Evolutionary conservation across 2,797 vertebrate genomes (phyloP).

Genomic region (Eulemur albifrons): DNA sequence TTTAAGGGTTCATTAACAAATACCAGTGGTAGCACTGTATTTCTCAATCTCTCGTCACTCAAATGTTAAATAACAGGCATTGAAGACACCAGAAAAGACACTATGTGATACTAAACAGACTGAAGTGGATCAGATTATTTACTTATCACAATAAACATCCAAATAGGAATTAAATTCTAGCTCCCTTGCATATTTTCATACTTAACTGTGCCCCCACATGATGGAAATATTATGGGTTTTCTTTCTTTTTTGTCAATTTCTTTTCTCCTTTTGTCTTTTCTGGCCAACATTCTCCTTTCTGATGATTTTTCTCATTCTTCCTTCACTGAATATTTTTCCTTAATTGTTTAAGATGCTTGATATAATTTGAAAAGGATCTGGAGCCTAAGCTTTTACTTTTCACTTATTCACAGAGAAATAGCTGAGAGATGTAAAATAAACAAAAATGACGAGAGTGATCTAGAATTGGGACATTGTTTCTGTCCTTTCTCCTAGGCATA

Average conservation of each 20-base stretch:
- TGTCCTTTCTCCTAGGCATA: neutral
- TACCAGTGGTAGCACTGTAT: slow-evolving; percentile 30
- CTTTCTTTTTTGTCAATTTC: neutral
- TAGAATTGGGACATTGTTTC: neutral
- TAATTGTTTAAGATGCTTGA: neutral
- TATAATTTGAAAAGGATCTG: neutral
- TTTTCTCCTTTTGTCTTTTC: neutral
- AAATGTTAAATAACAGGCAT: slow-evolving; percentile 33
- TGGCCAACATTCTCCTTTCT: neutral
- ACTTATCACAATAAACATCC: neutral
- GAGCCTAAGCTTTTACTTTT: neutral
- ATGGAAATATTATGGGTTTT: neutral
- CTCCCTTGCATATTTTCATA: neutral
- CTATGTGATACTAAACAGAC: neutral
- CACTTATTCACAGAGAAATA: neutral
- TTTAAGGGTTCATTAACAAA: slow-evolving; percentile 76
- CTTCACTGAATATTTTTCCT: neutral
- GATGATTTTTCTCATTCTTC: neutral
- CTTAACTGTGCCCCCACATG: neutral
- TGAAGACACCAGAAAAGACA: slow-evolving; percentile 18
- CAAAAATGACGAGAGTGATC: neutral
- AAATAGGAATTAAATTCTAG: neutral
- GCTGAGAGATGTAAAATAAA: neutral
- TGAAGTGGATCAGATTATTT: neutral
- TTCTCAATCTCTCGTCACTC: slow-evolving; percentile 33